Evolutionary conservation across 2,113 vertebrate genomes (phyloP), one percentile per base, ranked within the genome.

Genomic region (Setophaga coronata): DNA sequence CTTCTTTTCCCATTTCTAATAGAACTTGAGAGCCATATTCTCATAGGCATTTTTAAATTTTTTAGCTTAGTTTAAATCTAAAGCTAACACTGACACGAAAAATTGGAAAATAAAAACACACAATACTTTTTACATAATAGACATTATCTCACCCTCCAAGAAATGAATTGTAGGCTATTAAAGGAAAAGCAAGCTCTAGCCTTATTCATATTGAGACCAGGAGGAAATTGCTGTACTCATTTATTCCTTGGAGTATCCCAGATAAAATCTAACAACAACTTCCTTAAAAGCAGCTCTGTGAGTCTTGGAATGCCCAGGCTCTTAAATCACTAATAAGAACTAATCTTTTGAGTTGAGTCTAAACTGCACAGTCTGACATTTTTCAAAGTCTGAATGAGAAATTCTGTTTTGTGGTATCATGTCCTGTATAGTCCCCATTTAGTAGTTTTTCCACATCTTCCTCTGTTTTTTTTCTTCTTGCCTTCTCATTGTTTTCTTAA

Each of bases 261-360:
- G 65, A 87, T 78, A 95, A 89, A 91, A 93, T 89, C 83, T 53
- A 84, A 50, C 25, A 86, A 42, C 19, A 84, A 70, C 56, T 87
- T 91, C 74, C 73, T 84, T 72, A 78, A 84, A 89, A 82, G 53
- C 13, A 54, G 23, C 14, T 81, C 71, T 82, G 18, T 50, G 62
- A 54, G 29, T 42, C 38, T 71, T 67, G 53, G 77, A 84, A 93
- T 61, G 28, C 33, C 8, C 50, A 62, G n/a, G 25, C 42, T 93
- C 45, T 88, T 86, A 95, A 85, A 95, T 82, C 66, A 79, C 36
- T 71, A 86, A 43, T 19, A 64, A 43, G 28, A 90, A 50, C 26
- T 82, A 79, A 60, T 57, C 18, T 72, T 93, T 29, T 65, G n/a
- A 87, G 57, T 20, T 21, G n/a, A 80, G 10, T 48, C 31, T 31